Evolutionary conservation across 2,797 vertebrate species (phyloP).

Genomic region (Pogonophryne albipinna): DNA sequence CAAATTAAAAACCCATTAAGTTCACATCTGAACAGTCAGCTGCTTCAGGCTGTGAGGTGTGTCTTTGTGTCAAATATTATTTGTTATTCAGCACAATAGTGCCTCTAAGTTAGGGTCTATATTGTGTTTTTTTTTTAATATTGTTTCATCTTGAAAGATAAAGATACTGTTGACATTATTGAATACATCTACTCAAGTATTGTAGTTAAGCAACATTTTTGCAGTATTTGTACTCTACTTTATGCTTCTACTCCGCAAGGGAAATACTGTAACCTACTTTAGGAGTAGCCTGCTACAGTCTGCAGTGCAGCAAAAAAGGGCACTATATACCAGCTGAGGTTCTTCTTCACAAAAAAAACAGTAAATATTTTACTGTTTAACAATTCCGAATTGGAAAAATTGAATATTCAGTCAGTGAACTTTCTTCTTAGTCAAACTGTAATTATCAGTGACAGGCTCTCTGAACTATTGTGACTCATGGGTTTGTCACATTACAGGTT

Average conservation of each 20-base stretch:
- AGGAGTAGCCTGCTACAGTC: neutral
- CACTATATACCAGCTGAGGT: neutral
- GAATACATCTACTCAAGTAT: neutral
- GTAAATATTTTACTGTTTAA: neutral
- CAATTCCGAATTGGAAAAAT: neutral
- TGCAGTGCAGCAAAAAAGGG: no score
- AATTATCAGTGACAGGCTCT: conserved; percentile 3
- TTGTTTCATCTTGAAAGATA: neutral
- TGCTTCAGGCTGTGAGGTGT: neutral
- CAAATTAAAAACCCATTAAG: neutral
- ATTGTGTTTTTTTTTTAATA: neutral
- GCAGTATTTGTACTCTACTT: neutral
- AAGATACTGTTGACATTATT: neutral
- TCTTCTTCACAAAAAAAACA: neutral
- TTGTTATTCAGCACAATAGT: neutral
- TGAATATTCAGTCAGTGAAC: neutral
- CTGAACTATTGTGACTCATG: conserved; percentile 15
- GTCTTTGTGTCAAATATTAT: no score
- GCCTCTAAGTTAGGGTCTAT: neutral
- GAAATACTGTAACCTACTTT: neutral
- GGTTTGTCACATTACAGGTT: neutral
- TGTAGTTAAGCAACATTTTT: neutral
- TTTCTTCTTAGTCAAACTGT: neutral
- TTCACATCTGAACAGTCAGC: neutral
- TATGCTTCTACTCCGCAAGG: neutral